Base-by-base conservation (phyloP, 2,797 vertebrate genomes). In the Garrulus glandarius region DNA sequence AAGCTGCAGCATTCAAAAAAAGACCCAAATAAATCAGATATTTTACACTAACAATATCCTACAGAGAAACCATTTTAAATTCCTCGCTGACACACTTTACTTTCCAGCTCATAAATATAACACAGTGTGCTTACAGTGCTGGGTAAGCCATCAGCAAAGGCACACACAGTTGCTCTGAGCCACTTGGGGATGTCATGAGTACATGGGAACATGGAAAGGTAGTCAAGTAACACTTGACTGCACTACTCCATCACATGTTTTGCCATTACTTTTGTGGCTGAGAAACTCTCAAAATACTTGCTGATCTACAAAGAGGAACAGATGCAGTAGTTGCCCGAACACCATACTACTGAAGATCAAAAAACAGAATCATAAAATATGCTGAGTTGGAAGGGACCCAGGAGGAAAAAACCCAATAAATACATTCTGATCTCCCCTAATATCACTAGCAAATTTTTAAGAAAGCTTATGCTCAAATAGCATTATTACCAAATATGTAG, bases 71-170 rank as follows among this genome's bases (percentile, higher is more conserved):
- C 74, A 91, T 72, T 96, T 92, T 96, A 97, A 96, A 75, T 95
- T 97, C 78, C 87, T 93, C 55, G 65, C 49, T 79, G 79, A 91
- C 83, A 96, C 91, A 94, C 63, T 96, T 96, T 92, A 93, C 84
- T 96, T 95, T 95, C 57, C 21, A 52, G 61, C 87, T 95, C 94
- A 95, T 91, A 97, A 95, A 96, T 92, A 91, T 49, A 96, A 95
- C 22, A 92, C 47, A 83, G 72, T 76, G 60, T 46, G 37, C 63
- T 93, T 84, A 84, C 41, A 74, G n/a, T 43, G 34, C 82, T 92
- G 70, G 75, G 15, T 49, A 76, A 96, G 67, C 19, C 70, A 24
- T 14, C 72, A 82, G 59, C 86, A 87, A 29, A 92, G 34, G 76
- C 61, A 78, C 59, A 83, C 84, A 85, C 23, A 71, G 37, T 39